Evolutionary conservation across 1,140 invertebrate species (phyloP), one percentile per base, ranked within the genome.

Genomic region (Drosophila sulfurigaster): DNA sequence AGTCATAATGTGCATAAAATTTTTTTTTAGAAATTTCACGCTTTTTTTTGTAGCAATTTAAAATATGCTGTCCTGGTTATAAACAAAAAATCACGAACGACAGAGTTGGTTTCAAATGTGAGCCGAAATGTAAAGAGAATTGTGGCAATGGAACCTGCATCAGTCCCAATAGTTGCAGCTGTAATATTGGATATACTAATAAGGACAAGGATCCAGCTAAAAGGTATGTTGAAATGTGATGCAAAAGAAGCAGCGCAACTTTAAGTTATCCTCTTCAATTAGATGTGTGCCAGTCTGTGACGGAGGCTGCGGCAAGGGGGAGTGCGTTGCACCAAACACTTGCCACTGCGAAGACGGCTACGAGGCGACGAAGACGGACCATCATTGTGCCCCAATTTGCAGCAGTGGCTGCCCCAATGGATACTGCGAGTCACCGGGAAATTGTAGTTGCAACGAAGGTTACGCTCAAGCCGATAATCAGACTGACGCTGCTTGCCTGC

Each of bases 281-380:
- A 63, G 48, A 2, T 63, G 60, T 48, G 48, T 51, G 11, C 60
- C 16, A 8, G 11, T 15, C 10, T 60, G 58, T 15, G 3, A 10
- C 7, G 5, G 5, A 6, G 57, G 41, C 6, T 59, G 57, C 10
- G 8, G n/a, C 2, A 46, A 46, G 6, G 57, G 57, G 1, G 5
- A 15, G 3, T 59, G 57, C 16, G 5, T 32, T 28, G 25, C 20
- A 0, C 41, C 57, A 2, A n/a, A 13, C 0, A 30, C 7, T 3
- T 46, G 57, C n/a, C 25, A 43, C 5, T 69, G 67, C 25, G 7
- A 69, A 8, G n/a, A 2, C 8, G 67, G 67, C 16, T 69, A 52
- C 15, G 7, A 52, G 1, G 2, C 3, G 13, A 4, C 11, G 41
- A 10, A 51, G 3, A 20, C 15, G 1, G 45, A 8, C 7, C 13